Base-by-base conservation (phyloP, 2,797 vertebrate species). In the Steatocranus sp. region DNA sequence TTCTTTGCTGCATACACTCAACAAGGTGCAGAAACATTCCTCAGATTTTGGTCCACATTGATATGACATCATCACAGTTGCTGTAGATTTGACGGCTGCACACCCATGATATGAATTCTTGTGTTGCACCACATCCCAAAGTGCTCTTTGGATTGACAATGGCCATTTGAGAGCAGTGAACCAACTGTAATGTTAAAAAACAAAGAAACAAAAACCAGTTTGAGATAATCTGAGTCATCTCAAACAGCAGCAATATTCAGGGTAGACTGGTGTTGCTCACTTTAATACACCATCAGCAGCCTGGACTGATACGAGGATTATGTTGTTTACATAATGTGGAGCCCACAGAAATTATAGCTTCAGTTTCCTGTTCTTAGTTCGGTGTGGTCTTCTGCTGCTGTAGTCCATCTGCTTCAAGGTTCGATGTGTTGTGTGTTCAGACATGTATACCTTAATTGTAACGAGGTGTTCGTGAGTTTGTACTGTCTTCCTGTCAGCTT, bases 21-120 rank as follows among this genome's bases (percentile, higher is more conserved):
- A 61, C 17, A 61, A 61, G 56, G 17, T 11, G 6, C 1, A 5
- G 0, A 32, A 34, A 58, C 56, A 58, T 58, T 1, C 54, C 0
- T 58, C 27, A 32, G 54, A 1, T 32, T 58, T 27, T 54, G 51
- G 23, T 54, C 4, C 20, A 54, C 3, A 0, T 4, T 58, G 54
- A 58, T 3, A 61, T 61, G 10, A 61, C 17, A 5, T 34, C 7
- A 1, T 54, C 56, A 61, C 30, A 7, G 56, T 61, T 61, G 2
- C 56, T 34, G 56, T n/a, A 34, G 30, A 61, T 34, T 61, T 61
- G 30, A 32, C 27, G 32, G 54, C 27, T 58, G 54, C 27, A 18
- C 54, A 58, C 1, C 0, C 17, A 18, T 32, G 5, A 58, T 58
- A 4, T 32, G 54, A 58, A 58, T 58, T 56, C 0, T 32, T 18